Base-by-base conservation (phyloP, 2,888 invertebrate species). In the Pharmacophagus antenor region DNA sequence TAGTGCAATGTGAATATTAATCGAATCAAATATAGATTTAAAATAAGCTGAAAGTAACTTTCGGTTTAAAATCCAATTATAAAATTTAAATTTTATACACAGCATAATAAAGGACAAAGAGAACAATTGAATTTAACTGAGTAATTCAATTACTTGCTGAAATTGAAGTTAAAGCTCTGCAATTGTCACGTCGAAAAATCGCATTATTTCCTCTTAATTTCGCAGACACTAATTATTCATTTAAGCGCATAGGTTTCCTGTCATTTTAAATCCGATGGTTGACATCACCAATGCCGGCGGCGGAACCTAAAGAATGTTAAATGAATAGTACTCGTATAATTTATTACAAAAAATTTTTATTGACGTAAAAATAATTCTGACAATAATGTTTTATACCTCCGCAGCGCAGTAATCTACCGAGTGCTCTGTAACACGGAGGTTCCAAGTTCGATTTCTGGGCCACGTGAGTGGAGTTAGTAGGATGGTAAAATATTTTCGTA, bases 191-290 rank as follows among this genome's bases (percentile, higher is more conserved):
- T 25, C 52, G 59, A 55, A 49, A 54, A 49, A 54, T 50, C 31
- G 18, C 49, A 55, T 59, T 59, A 59, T 59, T 59, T 50, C 54
- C 54, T 44, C 31, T 54, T 54, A 50, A 59, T 59, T 54, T 49
- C 18, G 31, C 54, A 17, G 54, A 54, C 54, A 59, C 54, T 59
- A 49, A 59, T 59, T 59, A 54, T 59, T 59, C 48, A 54, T 54
- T 54, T 27, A 31, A 59, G 54, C 54, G 42, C 49, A 54, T 49
- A 54, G 27, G 47, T 54, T 27, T 49, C 41, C 18, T 42, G 56
- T 21, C 56, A 44, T 27, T 50, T 56, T 42, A 49, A 56, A 56
- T 42, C 25, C 15, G 37, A 37, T 37, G n/a, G 37, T 37, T 37
- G 37, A 37, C n/a, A n/a, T 37, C 37, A 37, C 5, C 37, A 6